Conservation (phyloP, 2,797 vertebrate genomes). For the Gymnopithys bicolor region DNA sequence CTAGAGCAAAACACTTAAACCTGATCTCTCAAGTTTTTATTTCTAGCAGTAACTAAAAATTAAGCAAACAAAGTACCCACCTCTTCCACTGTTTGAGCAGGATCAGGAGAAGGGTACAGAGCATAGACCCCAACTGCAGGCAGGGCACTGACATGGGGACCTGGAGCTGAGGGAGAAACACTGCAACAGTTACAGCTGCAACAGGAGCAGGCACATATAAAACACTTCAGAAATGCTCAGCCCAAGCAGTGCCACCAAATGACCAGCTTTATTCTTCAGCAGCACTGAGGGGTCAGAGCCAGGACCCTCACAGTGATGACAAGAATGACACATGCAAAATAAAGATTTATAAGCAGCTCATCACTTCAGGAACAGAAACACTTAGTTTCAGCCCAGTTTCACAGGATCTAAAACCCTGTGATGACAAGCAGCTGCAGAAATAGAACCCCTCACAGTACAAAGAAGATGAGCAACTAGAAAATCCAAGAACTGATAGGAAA, state of each 20-base stretch:
- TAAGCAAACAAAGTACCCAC: slow-evolving; percentile 69
- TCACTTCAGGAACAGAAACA: background rate
- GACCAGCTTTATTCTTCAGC: background rate
- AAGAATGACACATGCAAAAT: background rate
- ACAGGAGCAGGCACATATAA: background rate
- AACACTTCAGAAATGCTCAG: background rate
- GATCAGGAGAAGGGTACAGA: slow-evolving; percentile 91
- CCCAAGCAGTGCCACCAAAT: background rate
- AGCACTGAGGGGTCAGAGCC: background rate
- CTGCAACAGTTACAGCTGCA: background rate
- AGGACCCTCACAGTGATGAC: background rate
- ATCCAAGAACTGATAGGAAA: background rate
- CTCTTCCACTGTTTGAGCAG: slow-evolving; percentile 94
- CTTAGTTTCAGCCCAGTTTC: background rate
- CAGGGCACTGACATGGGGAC: slow-evolving; percentile 86
- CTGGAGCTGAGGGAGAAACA: slow-evolving; percentile 81
- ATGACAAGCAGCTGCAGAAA: background rate
- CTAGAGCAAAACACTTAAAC: background rate
- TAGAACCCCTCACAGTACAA: background rate
- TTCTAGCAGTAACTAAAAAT: background rate
- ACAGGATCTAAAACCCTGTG: background rate
- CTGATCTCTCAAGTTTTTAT: background rate
- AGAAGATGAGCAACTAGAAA: background rate
- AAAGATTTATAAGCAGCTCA: background rate
- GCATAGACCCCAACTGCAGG: slow-evolving; percentile 93